These are phyloP conservation scores for Mormoops blainvillei DNA, from an alignment of 2,113 vertebrate genomes.

Conservation along the genomic window DNA sequence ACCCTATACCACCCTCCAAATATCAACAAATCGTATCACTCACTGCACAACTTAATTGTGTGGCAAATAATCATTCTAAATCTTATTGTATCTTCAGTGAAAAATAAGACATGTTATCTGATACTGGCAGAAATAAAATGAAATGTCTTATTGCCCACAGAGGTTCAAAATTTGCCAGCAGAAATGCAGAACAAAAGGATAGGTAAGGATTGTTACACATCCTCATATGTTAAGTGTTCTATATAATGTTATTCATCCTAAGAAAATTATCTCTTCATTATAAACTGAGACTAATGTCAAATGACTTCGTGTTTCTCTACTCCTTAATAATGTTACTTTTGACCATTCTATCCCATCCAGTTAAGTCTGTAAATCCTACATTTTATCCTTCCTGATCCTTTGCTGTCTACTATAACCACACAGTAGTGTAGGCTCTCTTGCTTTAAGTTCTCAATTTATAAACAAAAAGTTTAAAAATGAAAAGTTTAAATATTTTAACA, in stretches of 20 bases:
- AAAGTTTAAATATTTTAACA: conserved; percentile 27
- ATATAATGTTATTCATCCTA: not conserved
- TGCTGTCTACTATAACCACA: not conserved
- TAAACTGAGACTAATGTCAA: not conserved
- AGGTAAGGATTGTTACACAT: not conserved
- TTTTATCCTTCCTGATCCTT: not conserved
- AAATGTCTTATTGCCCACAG: not conserved
- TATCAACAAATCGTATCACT: conserved; percentile 44
- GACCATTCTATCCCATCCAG: not conserved
- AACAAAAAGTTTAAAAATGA: not conserved
- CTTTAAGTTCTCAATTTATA: not conserved
- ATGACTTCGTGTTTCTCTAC: not conserved
- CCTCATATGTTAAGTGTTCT: not conserved
- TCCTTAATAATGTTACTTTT: not conserved
- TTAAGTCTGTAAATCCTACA: not conserved
- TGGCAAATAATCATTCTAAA: not conserved
- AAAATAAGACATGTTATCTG: not conserved
- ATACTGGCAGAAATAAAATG: conserved; percentile 35
- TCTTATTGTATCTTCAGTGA: not conserved
- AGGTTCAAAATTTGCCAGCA: conserved; percentile 14
- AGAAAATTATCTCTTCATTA: not conserved
- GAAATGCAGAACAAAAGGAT: not conserved
- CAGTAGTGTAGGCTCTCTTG: not conserved
- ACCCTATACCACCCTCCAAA: not conserved
- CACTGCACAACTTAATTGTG: not conserved